Conservation (phyloP, 1,140 invertebrate genomes). For the Anadara kagoshimensis region DNA sequence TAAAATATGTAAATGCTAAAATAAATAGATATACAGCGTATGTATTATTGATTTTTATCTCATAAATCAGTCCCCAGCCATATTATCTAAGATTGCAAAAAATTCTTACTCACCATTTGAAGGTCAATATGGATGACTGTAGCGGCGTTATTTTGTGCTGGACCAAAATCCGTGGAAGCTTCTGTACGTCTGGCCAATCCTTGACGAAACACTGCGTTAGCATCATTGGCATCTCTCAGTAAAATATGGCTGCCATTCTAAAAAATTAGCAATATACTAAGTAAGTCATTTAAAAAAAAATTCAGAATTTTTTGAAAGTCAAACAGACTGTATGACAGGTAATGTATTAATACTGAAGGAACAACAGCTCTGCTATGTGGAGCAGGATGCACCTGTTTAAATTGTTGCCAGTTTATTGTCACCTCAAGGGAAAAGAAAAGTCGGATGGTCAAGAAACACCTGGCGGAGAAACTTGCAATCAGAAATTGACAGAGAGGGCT, state of each 20-base stretch:
- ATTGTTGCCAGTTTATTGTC: too few species aligned
- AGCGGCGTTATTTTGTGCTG: conserved; percentile 52
- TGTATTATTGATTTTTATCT: too few species aligned
- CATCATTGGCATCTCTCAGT: conserved; percentile 51
- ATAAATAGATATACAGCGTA: too few species aligned
- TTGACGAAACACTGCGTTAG: conserved; percentile 49
- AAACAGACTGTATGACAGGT: too few species aligned
- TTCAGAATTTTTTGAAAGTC: neutral
- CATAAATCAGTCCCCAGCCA: neutral
- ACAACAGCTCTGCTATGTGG: too few species aligned
- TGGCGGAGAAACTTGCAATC: too few species aligned
- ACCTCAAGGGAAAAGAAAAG: too few species aligned
- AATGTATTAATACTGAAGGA: too few species aligned
- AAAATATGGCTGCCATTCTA: conserved; percentile 19
- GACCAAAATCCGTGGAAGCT: conserved; percentile 57
- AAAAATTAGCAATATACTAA: conserved; percentile 4
- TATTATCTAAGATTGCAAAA: conserved; percentile 1
- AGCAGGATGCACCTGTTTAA: too few species aligned
- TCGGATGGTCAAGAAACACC: too few species aligned
- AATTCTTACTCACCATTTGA: conserved; percentile 47
- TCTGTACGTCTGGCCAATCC: conserved; percentile 55
- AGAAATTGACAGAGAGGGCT: too few species aligned
- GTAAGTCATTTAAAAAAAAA: neutral
- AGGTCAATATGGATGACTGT: conserved; percentile 57
- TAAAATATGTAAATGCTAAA: too few species aligned